Evolutionary conservation across 2,888 invertebrate genomes (phyloP), one percentile per base, ranked within the genome.

Genomic region (Leptopilina drosophilae): DNA sequence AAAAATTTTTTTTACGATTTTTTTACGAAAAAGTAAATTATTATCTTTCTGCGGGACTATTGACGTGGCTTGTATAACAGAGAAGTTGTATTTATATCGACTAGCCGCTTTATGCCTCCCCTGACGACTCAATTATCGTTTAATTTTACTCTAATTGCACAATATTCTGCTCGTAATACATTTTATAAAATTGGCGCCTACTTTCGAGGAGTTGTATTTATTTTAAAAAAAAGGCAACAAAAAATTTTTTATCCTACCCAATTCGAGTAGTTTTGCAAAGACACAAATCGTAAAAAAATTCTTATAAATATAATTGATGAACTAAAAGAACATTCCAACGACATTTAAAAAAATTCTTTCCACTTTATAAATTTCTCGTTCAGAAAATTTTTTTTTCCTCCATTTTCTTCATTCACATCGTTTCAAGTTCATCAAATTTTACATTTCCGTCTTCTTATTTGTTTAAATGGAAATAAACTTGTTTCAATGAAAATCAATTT

Each of bases 91-190:
- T 73, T 4, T 33, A 33, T 33, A 33, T 33, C 33, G 33, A 53
- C 20, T 9, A n/a, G n/a, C 5, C 56, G 56, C 53, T 73, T 73
- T 73, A 73, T 73, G 53, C n/a, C 11, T 33, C 73, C 26, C 14
- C n/a, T 56, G 14, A 73, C 33, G 53, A n/a, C 26, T 56, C 26
- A 9, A 73, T 56, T 53, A 56, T n/a, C 9, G 73, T 53, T 73
- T 56, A 73, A 73, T 73, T 73, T 73, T 53, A 73, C 53, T 56
- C 33, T 73, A 73, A 73, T 73, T 73, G 56, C 14, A 20, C 73
- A 53, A 73, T 46, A 46, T 73, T 73, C 73, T 26, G 69, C 69
- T 69, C 53, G 26, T 69, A 69, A 69, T 69, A 20, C 53, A n/a
- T 33, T 56, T 73, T 53, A n/a, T 9, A n/a, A 56, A 73, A 73